Percentiles rank a stretch among this genome's conserved stretches.
phyloP scores from a whole-genome alignment of 2,888 invertebrate genomes.

The Hypolimnas misippus region DNA sequence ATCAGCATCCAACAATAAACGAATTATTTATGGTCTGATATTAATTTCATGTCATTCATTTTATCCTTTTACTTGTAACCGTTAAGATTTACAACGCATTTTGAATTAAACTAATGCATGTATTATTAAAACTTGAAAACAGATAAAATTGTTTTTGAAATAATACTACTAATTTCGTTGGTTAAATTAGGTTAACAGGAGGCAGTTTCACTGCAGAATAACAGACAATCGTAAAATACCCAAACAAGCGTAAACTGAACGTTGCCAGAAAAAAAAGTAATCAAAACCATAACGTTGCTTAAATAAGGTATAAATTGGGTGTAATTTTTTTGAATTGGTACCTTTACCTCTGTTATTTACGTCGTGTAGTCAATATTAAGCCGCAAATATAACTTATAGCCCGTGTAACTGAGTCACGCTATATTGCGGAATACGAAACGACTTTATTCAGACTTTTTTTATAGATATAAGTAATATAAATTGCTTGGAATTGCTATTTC shows the following conservation, averaged over 20 bases:
- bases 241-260: not conserved
- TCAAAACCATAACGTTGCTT: not conserved
- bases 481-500: conserved; percentile 15
- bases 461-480: conserved; percentile 17
- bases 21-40: no score
- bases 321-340: not conserved
- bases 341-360: conserved; percentile 19
- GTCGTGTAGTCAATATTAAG: conserved; percentile 15
- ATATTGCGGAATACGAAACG: conserved; percentile 25
- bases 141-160: no score
- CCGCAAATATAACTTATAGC: conserved; percentile 26
- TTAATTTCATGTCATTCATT: no score
- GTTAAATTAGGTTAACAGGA: no score
- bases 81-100: no score
- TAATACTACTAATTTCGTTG: no score
- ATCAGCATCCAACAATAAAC: no score
- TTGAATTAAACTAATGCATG: no score
- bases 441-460: conserved; percentile 19
- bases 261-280: not conserved
- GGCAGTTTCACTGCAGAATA: no score
- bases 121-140: no score
- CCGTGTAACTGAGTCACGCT: conserved; percentile 26
- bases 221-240: not conserved
- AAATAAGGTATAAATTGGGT: conserved; percentile 1
- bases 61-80: no score